Evolutionary conservation across 1,140 invertebrate genomes (phyloP), one percentile per base, ranked within the genome.

Genomic region (Pectinophora gossypiella): DNA sequence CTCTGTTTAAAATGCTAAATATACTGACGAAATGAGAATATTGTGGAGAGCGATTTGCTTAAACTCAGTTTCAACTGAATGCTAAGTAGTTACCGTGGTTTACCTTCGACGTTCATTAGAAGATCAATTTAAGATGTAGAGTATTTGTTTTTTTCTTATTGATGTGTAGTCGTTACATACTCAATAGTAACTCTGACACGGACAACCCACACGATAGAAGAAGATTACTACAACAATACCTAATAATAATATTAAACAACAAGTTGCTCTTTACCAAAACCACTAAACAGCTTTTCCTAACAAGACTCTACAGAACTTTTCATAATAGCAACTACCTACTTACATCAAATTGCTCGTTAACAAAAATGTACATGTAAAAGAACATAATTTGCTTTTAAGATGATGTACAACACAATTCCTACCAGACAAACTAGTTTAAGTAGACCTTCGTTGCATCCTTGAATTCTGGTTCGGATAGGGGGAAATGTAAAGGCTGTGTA

Each of bases 1-100:
- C 68, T 78, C 64, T 69, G 67, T 79, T 79, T 66, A 66, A 74
- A 75, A 80, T 80, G 76, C 72, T 76, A 78, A 83, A 83, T 76
- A 76, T 70, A 76, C 78, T 72, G 68, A 72, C 69, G 74, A 72
- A 76, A 76, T 65, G 73, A 71, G 70, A 75, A 72, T 74, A 72
- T 72, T 75, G 63, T 63, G 68, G 62, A 49, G 51, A 59, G 58
- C 59, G 58, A 68, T 82, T 79, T 76, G 68, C 69, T 72, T 77
- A 77, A 79, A 72, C 71, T 62, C 57, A 57, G 54, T 66, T 64
- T 57, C 62, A 66, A 61, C 54, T 51, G 65, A 72, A 72, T 76
- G 16, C 36, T 40, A 15, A 40, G 36, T 40, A 32, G 9, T 32
- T 32, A 12, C 27, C n/a, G n/a, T n/a, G 27, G 27, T 32, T 32